Conservation (phyloP, 1,140 invertebrate species). For the Drosophila triauraria region DNA sequence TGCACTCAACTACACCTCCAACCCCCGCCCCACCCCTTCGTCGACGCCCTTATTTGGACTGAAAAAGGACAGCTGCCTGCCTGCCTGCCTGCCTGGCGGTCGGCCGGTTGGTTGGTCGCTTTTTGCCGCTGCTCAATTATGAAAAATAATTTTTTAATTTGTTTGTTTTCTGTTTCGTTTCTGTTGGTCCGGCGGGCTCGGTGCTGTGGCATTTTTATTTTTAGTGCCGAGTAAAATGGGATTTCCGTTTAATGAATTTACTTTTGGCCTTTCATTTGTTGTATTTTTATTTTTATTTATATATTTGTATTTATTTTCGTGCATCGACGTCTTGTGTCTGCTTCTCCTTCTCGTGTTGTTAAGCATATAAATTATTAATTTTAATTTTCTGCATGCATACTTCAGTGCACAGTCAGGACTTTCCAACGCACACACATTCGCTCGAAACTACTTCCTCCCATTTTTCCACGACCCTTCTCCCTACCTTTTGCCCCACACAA, state of each 20-base stretch:
- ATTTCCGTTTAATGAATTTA: conserved; percentile 77
- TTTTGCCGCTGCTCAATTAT: conserved; percentile 69
- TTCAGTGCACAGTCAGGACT: conserved; percentile 66
- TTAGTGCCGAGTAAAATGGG: conserved; percentile 34
- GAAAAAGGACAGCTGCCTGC: conserved; percentile 39
- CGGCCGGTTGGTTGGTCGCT: conserved; percentile 38
- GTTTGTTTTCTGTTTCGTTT: conserved; percentile 55
- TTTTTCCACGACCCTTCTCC: conserved; percentile 25
- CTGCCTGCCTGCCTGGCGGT: background rate
- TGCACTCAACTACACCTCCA: conserved; percentile 15
- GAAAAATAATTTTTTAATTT: conserved; percentile 74
- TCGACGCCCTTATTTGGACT: conserved; percentile 40
- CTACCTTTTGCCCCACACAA: conserved; percentile 10
- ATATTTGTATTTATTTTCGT: conserved; percentile 45
- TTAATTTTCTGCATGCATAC: conserved; percentile 85
- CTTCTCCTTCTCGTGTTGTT: conserved; percentile 32
- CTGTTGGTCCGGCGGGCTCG: conserved; percentile 8
- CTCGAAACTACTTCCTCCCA: conserved; percentile 40
- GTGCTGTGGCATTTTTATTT: conserved; percentile 15
- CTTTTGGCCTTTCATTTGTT: conserved; percentile 30
- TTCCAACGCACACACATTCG: conserved; percentile 32
- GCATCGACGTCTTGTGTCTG: conserved; percentile 36
- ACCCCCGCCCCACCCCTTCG: background rate
- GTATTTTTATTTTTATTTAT: conserved; percentile 24
- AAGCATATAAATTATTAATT: conserved; percentile 84